Base-by-base conservation (phyloP, 2,113 vertebrate species). In the Craseonycteris thonglongyai region DNA sequence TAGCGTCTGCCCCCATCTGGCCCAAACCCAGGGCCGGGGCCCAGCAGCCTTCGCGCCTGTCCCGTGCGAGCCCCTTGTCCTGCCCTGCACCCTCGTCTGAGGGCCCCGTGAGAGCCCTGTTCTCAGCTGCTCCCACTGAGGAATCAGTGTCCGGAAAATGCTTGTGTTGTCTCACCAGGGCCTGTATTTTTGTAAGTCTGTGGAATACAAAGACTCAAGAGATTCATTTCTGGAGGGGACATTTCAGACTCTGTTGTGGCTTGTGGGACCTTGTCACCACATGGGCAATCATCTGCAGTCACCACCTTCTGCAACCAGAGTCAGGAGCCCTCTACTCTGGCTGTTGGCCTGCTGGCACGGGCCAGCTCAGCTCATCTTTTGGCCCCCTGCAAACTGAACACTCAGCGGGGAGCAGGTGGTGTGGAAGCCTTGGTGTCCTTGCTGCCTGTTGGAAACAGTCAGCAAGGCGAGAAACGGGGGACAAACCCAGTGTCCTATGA, bases 201-300 rank as follows among this genome's bases (percentile, higher is more conserved):
- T 8, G n/a, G 66, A 94, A 75, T 51, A 81, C 56, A 89, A 61
- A 49, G 16, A 28, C 49, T 63, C 35, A 12, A 66, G 89, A 79
- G 19, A 38, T 74, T 89, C 35, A 21, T 0, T 13, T 84, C 81
- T 72, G 45, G 26, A 82, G 54, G 51, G 40, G 38, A 84, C 19
- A 63, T 45, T 75, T 68, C 45, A 45, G 90, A 33, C 7, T 47
- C 71, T 72, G 3, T 19, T 56, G 83, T 18, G 40, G 54, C 11
- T 28, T 7, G 15, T 19, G 56, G n/a, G 61, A 66, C 18, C 63
- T 66, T 49, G 33, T 21, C 5, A 30, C 38, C n/a, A 30, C 33
- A 15, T 14, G 21, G 18, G 13, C 30, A 6, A 26, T n/a, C 3
- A 19, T 51, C 69, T 38, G 0, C 8, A 38, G 24, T 61, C 65